Evolutionary conservation across 1,140 invertebrate genomes (phyloP).

Genomic region (Diabrotica virgifera): DNA sequence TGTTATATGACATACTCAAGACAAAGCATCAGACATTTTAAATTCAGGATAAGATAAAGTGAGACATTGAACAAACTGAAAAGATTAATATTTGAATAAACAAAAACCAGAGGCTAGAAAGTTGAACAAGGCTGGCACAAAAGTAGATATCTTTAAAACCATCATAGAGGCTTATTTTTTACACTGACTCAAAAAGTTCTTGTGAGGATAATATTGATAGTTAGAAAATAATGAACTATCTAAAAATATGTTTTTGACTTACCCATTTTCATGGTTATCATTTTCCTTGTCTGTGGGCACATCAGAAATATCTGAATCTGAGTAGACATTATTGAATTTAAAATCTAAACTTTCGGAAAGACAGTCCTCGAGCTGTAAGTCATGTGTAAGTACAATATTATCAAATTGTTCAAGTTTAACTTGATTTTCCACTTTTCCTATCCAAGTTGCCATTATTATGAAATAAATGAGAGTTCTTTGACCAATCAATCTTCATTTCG

Average conservation of each 20-base stretch:
- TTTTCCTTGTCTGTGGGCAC: conserved; percentile 5
- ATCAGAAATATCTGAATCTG: conserved; percentile 9
- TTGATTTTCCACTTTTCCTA: conserved; percentile 28
- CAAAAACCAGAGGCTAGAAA: background rate
- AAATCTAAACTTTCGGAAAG: conserved; percentile 57
- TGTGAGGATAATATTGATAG: too few relatives aligned
- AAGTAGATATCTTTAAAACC: background rate
- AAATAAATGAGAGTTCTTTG: conserved; percentile 8
- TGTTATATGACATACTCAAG: too few relatives aligned
- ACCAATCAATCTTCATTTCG: background rate
- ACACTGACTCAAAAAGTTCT: too few relatives aligned
- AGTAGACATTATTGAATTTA: conserved; percentile 53
- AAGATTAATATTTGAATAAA: background rate
- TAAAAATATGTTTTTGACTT: background rate
- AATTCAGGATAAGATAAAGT: background rate
- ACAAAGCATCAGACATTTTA: background rate
- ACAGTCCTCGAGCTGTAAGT: conserved; percentile 53
- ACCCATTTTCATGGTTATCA: background rate
- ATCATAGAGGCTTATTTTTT: too few relatives aligned
- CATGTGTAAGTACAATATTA: conserved; percentile 52
- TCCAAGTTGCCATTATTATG: conserved; percentile 23
- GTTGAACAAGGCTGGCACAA: background rate
- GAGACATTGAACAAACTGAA: background rate
- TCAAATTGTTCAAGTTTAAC: conserved; percentile 30
- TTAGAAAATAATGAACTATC: too few relatives aligned